A percentile compares a stretch with the other conserved stretches of the same genome.
Conservation (phyloP, 2,113 vertebrate species). For the Oreochromis tanganicae region DNA sequence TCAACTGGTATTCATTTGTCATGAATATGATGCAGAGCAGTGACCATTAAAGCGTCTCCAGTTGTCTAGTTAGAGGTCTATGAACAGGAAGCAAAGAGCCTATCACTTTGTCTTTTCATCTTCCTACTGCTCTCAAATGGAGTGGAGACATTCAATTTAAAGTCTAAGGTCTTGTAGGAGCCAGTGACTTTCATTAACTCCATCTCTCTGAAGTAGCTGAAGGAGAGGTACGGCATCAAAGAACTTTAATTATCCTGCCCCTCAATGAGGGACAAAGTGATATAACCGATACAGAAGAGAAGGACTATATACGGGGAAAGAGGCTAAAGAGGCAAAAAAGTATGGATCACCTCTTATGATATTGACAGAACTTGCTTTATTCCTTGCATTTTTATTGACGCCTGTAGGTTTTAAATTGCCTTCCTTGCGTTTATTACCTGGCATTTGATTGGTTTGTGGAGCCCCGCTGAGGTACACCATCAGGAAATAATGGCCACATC, state of each 20-base stretch:
- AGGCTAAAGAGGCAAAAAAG: background rate
- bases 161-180: conserved; percentile 44
- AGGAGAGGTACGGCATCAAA: conserved; percentile 35
- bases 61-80: conserved; percentile 35
- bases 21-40: conserved; percentile 28
- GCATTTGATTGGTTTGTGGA: conserved; percentile 59
- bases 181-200: conserved; percentile 56
- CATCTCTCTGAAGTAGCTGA: conserved; percentile 36
- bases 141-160: conserved; percentile 62
- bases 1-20: conserved; percentile 13
- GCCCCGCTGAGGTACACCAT: conserved; percentile 40
- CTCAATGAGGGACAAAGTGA: conserved; percentile 15
- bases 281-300: background rate
- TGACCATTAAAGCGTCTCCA: conserved; percentile 36
- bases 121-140: conserved; percentile 46
- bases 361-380: conserved; percentile 23
- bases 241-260: conserved; percentile 50
- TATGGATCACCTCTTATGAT: conserved; percentile 21
- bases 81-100: conserved; percentile 37
- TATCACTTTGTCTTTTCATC: conserved; percentile 53
- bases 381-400: conserved; percentile 5
- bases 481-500: conserved; percentile 48
- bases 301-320: background rate
- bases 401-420: conserved; percentile 46
- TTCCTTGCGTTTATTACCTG: conserved; percentile 57